Evolutionary conservation across 2,113 vertebrate species (phyloP).

Genomic region (Larimichthys polyactis): DNA sequence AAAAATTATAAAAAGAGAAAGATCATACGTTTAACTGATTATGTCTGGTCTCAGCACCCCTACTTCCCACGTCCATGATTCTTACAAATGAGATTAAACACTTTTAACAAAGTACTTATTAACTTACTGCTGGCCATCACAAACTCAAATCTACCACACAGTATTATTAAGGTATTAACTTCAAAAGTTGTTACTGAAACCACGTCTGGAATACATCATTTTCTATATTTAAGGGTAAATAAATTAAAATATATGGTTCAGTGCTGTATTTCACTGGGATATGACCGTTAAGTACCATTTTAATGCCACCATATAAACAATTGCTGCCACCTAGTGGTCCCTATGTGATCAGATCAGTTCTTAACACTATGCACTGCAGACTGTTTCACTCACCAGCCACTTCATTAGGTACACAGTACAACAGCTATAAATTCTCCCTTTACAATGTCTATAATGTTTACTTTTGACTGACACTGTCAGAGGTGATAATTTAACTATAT

Average conservation of each 20-base stretch:
- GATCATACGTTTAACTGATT: too few species aligned
- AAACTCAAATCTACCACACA: background rate
- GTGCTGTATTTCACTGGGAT: background rate
- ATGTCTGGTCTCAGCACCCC: too few species aligned
- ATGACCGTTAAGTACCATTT: background rate
- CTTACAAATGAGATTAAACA: background rate
- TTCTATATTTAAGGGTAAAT: background rate
- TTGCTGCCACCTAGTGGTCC: slow-evolving; percentile 68
- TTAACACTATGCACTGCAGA: background rate
- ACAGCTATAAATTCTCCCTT: too few species aligned
- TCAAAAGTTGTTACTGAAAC: background rate
- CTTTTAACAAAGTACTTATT: background rate
- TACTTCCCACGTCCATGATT: background rate
- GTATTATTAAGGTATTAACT: background rate
- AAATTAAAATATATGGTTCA: background rate
- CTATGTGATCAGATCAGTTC: background rate
- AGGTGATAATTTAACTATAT: too few species aligned
- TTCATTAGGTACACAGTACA: background rate
- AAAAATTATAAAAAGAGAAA: too few species aligned
- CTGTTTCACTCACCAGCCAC: background rate
- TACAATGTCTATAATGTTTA: too few species aligned
- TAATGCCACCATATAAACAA: background rate
- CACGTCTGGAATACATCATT: background rate
- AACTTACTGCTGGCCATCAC: too few species aligned
- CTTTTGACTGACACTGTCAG: too few species aligned